These are phyloP conservation scores for Ctenomys sociabilis DNA, from an alignment of 2,113 vertebrate species.

Conservation along the genomic window DNA sequence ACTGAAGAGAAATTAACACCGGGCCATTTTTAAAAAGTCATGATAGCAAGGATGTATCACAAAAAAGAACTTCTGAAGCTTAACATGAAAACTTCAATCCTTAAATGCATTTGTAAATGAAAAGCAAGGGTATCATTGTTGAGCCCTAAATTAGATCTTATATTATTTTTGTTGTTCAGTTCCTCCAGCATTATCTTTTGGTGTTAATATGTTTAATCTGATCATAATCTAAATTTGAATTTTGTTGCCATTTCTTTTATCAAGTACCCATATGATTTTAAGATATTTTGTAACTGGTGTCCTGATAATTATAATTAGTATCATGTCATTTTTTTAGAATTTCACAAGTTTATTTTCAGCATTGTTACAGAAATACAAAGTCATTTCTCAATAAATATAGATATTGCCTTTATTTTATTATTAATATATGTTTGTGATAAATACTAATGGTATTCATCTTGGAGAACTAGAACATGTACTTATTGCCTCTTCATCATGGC, in stretches of 20 bases:
- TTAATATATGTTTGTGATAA: background rate
- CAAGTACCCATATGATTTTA: background rate
- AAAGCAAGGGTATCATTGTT: background rate
- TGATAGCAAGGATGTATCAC: background rate
- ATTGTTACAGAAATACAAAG: background rate
- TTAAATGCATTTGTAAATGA: background rate
- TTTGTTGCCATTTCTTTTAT: background rate
- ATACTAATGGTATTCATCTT: background rate
- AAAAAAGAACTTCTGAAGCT: background rate
- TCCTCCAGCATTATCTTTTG: background rate
- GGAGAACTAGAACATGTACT: background rate
- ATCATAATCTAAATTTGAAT: background rate
- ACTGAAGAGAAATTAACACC: background rate
- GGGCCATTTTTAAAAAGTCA: background rate
- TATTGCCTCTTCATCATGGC: background rate
- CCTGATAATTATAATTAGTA: background rate
- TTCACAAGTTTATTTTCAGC: background rate
- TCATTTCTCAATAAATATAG: background rate
- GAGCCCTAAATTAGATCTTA: constrained; percentile 34
- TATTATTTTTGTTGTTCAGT: background rate
- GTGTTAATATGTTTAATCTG: background rate
- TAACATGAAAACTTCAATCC: constrained; percentile 47
- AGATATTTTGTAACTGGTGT: background rate
- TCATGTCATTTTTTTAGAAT: background rate
- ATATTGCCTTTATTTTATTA: background rate